Evolutionary conservation across 2,113 vertebrate species (phyloP).

Genomic region (Thryonomys swinderianus): DNA sequence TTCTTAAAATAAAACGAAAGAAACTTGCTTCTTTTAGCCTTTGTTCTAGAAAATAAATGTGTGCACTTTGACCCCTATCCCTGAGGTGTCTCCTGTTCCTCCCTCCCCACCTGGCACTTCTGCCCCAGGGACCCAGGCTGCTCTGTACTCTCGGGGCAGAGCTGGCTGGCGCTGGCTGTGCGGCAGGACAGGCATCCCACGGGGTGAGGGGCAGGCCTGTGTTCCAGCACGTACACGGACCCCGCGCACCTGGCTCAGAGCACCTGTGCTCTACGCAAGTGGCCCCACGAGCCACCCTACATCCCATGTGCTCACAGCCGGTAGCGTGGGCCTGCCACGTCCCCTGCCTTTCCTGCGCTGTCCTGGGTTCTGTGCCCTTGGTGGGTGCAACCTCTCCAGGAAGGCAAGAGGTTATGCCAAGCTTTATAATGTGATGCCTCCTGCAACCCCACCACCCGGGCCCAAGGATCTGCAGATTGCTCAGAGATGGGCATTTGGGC

Average conservation of each 20-base stretch:
- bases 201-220: constrained; percentile 43
- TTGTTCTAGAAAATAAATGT: constrained; percentile 88
- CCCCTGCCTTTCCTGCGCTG: background rate
- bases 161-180: background rate
- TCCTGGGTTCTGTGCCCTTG: background rate
- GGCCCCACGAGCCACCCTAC: background rate
- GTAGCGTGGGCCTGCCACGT: background rate
- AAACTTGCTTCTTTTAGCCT: constrained; percentile 88
- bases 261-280: background rate
- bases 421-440: background rate
- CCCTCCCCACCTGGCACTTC: background rate
- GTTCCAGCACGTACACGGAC: background rate
- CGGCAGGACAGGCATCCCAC: background rate
- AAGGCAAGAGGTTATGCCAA: background rate
- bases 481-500: background rate
- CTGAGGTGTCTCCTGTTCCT: constrained; percentile 59
- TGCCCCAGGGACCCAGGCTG: background rate
- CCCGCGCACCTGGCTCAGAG: background rate
- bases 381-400: background rate
- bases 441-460: background rate
- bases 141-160: background rate
- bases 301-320: background rate
- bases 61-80: constrained; percentile 86
- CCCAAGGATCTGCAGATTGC: background rate
- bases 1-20: constrained; percentile 86